phyloP scores from a whole-genome alignment of 2,113 vertebrate genomes.

The Numenius arquata region DNA sequence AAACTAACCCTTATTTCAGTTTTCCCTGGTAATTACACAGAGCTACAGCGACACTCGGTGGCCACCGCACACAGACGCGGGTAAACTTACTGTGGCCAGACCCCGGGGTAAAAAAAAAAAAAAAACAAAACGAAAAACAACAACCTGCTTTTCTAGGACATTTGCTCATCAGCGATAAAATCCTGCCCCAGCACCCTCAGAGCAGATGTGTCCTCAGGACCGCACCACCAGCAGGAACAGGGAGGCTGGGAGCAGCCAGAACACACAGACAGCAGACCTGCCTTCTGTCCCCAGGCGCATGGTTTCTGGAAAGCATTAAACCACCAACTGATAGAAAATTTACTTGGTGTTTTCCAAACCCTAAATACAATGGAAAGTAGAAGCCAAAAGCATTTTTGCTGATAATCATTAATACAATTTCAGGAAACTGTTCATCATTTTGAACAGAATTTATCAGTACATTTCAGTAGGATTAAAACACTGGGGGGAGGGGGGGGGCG shows the following conservation, averaged over 20 bases:
- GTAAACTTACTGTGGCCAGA: not conserved
- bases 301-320: not conserved
- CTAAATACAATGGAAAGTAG: not conserved
- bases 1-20: rapidly evolving
- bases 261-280: not conserved
- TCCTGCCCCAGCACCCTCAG: not conserved
- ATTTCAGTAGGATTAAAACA: not conserved
- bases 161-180: rapidly evolving
- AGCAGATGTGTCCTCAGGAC: not conserved
- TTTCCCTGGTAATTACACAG: not conserved
- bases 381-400: not conserved
- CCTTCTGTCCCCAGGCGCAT: rapidly evolving
- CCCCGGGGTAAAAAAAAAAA: not conserved
- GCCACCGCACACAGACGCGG: not conserved
- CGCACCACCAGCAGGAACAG: rapidly evolving
- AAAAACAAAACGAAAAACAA: too few relatives aligned
- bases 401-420: not conserved
- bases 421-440: not conserved
- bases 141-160: not conserved
- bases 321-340: not conserved
- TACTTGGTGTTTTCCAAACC: not conserved
- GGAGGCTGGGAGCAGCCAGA: not conserved
- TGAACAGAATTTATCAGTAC: not conserved
- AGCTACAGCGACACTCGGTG: slow-evolving; percentile 62
- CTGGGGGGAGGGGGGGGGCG: rapidly evolving